Evolutionary conservation across 37 sponge, comb jelly and placozoan genomes (phyloP).

Genomic region (Dysidea cf. avara): DNA sequence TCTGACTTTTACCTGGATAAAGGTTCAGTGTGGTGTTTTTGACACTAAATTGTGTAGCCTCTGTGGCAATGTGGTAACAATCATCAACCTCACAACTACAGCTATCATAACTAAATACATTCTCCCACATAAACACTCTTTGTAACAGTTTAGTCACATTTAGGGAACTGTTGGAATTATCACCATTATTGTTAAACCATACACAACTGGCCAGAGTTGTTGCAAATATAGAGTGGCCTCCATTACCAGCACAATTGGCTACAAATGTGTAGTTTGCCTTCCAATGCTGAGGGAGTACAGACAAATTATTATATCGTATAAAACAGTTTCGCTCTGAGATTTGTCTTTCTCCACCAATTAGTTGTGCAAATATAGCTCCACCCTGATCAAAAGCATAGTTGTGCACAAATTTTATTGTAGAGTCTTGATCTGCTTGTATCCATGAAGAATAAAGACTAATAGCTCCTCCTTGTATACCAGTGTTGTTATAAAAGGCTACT

Average conservation of each 20-base stretch:
- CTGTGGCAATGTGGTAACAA: too few species aligned
- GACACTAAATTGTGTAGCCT: too few species aligned
- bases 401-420: neutral
- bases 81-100: too few species aligned
- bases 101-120: too few species aligned
- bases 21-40: too few species aligned
- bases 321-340: constrained; percentile 43
- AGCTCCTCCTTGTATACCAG: constrained; percentile 22
- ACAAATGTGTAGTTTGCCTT: constrained; percentile 14
- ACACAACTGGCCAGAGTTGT: constrained; percentile 55
- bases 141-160: too few species aligned
- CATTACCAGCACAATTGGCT: constrained; percentile 26
- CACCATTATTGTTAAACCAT: too few species aligned
- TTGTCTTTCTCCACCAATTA: constrained; percentile 1
- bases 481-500: neutral
- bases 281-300: constrained; percentile 19
- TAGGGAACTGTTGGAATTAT: too few species aligned
- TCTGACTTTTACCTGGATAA: too few species aligned
- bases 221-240: constrained; percentile 38
- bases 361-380: constrained; percentile 24
- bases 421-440: neutral
- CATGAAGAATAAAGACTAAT: constrained; percentile 15
- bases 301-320: constrained; percentile 8
- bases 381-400: constrained; percentile 16
- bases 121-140: too few species aligned